These are phyloP conservation scores for Dryobates pubescens DNA, from an alignment of 2,797 vertebrate genomes.

Conservation along the genomic window DNA sequence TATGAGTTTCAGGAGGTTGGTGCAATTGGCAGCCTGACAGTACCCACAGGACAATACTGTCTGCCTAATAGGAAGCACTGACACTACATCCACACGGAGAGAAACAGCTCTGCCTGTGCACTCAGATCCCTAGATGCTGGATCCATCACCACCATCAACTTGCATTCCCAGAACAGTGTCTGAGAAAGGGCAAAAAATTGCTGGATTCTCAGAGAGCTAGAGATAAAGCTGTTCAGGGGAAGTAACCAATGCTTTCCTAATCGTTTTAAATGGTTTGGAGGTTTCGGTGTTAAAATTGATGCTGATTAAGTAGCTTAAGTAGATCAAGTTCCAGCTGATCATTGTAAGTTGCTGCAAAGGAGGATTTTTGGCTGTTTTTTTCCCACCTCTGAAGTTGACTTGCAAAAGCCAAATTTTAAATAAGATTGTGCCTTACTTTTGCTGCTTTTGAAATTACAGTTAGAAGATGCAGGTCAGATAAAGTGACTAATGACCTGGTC, in stretches of 20 bases:
- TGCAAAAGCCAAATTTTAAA: background rate
- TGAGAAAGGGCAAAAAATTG: background rate
- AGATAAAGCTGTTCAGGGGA: background rate
- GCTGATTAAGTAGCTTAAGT: background rate
- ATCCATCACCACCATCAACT: background rate
- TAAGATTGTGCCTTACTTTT: background rate
- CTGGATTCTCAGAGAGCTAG: background rate
- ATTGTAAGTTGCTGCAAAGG: background rate
- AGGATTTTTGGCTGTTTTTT: fast-evolving
- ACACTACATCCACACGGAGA: background rate
- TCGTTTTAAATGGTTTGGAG: background rate
- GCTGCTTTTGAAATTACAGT: background rate
- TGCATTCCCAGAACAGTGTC: background rate
- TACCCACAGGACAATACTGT: background rate
- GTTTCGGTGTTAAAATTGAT: background rate
- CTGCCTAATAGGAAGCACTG: background rate
- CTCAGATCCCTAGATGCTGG: fast-evolving
- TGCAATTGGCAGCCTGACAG: constrained; percentile 7
- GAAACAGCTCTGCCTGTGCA: background rate
- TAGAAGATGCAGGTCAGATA: background rate
- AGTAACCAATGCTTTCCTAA: background rate
- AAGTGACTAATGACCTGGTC: background rate
- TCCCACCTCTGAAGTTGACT: background rate
- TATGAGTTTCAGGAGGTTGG: background rate
- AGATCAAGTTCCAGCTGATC: background rate